These are phyloP conservation scores for Trigoniulus corallinus DNA, from an alignment of 1,140 invertebrate genomes.

Conservation along the genomic window DNA sequence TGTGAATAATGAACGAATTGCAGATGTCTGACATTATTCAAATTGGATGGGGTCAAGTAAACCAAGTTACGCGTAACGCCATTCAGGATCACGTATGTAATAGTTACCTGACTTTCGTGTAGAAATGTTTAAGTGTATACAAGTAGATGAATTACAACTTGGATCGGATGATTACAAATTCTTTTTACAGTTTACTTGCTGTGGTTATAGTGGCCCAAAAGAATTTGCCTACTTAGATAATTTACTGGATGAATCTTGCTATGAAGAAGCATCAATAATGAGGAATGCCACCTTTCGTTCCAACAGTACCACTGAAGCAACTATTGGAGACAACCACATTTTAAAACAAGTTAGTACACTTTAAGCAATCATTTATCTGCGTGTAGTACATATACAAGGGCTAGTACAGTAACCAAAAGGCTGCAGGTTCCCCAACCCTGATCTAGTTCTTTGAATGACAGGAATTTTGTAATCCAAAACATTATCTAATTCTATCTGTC, in stretches of 20 bases:
- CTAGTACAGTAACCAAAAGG: too few species aligned
- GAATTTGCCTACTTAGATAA: constrained; percentile 29
- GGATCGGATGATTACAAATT: constrained; percentile 1
- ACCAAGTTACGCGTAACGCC: constrained; percentile 27
- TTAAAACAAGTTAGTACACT: not conserved
- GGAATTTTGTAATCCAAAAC: too few species aligned
- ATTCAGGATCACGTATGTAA: constrained; percentile 26
- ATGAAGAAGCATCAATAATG: constrained; percentile 18
- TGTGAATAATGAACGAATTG: constrained; percentile 7
- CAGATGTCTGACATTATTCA: constrained; percentile 27
- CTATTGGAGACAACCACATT: constrained; percentile 10
- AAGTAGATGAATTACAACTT: not conserved
- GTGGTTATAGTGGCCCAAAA: constrained; percentile 28
- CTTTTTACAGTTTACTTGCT: constrained; percentile 26
- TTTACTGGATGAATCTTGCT: constrained; percentile 28
- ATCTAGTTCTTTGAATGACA: too few species aligned
- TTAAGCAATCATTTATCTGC: too few species aligned
- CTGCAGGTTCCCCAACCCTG: too few species aligned
- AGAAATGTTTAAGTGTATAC: not conserved
- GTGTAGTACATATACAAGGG: too few species aligned
- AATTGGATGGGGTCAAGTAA: constrained; percentile 29
- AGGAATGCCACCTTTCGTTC: constrained; percentile 1
- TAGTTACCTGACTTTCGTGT: not conserved
- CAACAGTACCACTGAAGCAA: constrained; percentile 8
- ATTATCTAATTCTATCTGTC: too few species aligned